Evolutionary conservation across 2,888 invertebrate genomes (phyloP).

Genomic region (Andrena bicolor): DNA sequence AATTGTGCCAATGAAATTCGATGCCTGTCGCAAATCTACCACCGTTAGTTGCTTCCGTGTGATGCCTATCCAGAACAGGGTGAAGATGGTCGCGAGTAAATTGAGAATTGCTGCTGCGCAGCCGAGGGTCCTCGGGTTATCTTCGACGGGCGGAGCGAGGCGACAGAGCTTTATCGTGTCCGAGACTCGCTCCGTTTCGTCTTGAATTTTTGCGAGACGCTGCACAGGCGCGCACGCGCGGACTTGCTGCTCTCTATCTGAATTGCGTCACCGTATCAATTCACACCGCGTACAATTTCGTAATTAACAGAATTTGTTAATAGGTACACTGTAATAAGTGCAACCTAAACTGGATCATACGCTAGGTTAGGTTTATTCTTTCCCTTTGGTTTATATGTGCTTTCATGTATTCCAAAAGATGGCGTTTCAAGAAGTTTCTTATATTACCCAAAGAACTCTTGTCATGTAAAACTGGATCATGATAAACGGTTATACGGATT

Average conservation of each 20-base stretch:
- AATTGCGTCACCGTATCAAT: slow-evolving; percentile 62
- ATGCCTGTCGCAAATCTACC: too few relatives aligned
- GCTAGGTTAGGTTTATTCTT: too few relatives aligned
- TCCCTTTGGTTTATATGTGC: too few relatives aligned
- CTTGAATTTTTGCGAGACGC: slow-evolving; percentile 63
- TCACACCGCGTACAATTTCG: slow-evolving; percentile 26
- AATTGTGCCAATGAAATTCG: too few relatives aligned
- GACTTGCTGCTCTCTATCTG: neutral
- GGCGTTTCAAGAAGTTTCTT: too few relatives aligned
- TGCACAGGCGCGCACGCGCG: slow-evolving; percentile 32
- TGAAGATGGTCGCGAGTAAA: slow-evolving; percentile 24
- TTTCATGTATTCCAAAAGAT: too few relatives aligned
- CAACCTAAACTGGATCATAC: too few relatives aligned
- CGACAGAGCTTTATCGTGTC: slow-evolving; percentile 55
- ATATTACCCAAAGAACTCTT: too few relatives aligned
- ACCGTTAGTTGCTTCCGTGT: neutral
- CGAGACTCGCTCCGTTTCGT: slow-evolving; percentile 62
- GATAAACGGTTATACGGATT: too few relatives aligned
- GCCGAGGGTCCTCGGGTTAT: slow-evolving; percentile 68
- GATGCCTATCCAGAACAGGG: neutral
- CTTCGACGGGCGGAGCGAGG: slow-evolving; percentile 32
- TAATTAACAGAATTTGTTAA: slow-evolving; percentile 44
- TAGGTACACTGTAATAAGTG: neutral
- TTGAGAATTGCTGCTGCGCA: slow-evolving; percentile 58
- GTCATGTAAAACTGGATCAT: too few relatives aligned